Conservation (phyloP, 2,113 vertebrate genomes). For the Calypte anna region DNA sequence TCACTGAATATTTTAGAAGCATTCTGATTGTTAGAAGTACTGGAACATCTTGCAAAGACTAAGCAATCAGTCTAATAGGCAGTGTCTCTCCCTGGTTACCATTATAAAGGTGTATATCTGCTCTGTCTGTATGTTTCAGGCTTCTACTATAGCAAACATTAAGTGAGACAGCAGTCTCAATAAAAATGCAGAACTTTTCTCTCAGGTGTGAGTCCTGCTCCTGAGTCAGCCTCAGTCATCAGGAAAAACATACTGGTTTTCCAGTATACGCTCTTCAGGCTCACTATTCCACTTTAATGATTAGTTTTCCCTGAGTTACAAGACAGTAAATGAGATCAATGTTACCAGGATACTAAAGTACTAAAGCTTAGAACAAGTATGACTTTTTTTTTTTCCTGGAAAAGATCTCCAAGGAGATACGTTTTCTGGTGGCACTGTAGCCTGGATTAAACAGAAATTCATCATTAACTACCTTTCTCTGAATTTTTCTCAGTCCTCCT, state of each 20-base stretch:
- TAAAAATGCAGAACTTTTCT: not conserved
- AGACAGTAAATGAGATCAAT: not conserved
- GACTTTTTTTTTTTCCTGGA: not conserved
- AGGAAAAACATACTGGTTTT: not conserved
- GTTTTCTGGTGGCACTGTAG: not conserved
- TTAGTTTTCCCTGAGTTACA: not conserved
- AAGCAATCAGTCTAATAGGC: not conserved
- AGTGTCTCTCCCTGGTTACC: not conserved
- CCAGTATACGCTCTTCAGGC: not conserved
- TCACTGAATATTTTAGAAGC: not conserved
- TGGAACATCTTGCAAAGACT: not conserved
- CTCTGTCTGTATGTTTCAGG: not conserved
- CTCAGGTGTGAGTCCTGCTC: not conserved
- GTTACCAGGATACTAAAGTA: not conserved
- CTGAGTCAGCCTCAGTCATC: not conserved
- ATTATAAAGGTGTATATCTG: not conserved
- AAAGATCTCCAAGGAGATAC: not conserved
- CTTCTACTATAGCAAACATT: not conserved
- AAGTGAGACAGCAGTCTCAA: not conserved
- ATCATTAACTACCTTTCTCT: not conserved
- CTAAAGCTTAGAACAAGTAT: not conserved
- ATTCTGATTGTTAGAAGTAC: not conserved
- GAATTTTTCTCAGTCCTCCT: not conserved
- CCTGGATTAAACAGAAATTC: not conserved
- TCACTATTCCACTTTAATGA: not conserved